phyloP scores from a whole-genome alignment of 2,113 vertebrate genomes.

The Pteropus alecto region DNA sequence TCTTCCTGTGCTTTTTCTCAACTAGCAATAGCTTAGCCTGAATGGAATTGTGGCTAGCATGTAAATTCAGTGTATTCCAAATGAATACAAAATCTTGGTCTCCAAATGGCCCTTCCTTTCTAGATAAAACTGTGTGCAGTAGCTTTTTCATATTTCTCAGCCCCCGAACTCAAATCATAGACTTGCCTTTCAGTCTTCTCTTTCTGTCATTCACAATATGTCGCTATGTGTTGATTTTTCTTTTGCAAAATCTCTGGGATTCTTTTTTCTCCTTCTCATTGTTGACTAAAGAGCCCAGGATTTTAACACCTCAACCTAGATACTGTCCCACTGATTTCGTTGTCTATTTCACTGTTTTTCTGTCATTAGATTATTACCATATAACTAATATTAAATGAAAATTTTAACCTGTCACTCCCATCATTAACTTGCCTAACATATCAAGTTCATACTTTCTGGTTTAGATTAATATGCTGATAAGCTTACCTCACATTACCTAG shows the following conservation, averaged over 20 bases:
- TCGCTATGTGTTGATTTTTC: neutral
- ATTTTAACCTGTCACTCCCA: neutral
- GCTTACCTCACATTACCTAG: neutral
- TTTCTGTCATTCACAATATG: neutral
- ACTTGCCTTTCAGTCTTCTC: neutral
- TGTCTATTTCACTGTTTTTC: neutral
- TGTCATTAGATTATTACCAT: neutral
- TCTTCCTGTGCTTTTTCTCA: neutral
- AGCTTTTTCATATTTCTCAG: neutral
- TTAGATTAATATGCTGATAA: neutral
- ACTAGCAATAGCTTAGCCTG: neutral
- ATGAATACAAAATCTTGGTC: neutral
- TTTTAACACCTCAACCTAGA: neutral
- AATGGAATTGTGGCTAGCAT: neutral
- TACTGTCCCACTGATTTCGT: neutral
- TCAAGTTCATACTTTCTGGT: neutral
- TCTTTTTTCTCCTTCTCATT: neutral
- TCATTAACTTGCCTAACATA: neutral
- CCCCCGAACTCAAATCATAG: neutral
- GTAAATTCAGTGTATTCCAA: neutral
- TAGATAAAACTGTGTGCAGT: neutral
- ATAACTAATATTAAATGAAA: neutral
- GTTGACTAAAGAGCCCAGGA: neutral
- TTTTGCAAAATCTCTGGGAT: neutral
- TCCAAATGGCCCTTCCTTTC: neutral